A percentile compares a stretch with the other conserved stretches of the same genome.
phyloP scores from a whole-genome alignment of 2,113 vertebrate genomes.

The Cyanocitta stelleri region DNA sequence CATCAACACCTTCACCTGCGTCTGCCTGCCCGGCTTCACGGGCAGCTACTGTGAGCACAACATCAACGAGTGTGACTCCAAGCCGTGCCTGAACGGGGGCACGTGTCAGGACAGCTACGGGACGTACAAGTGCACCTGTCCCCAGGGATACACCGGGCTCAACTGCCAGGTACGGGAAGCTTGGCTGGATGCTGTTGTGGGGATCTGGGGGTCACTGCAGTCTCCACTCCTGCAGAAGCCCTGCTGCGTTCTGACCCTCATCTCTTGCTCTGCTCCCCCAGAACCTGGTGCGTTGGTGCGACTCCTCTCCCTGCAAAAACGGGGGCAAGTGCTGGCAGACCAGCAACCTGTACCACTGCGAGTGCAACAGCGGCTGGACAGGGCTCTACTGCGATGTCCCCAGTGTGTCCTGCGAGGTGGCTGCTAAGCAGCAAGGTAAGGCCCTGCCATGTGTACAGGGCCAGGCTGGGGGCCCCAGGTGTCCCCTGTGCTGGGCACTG shows the following conservation, averaged over 20 bases:
- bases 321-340: constrained; percentile 90
- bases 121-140: constrained; percentile 91
- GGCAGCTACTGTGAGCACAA: constrained; percentile 96
- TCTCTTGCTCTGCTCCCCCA: constrained; percentile 15
- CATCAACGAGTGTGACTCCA: constrained; percentile 93
- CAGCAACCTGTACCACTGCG: constrained; percentile 83
- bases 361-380: constrained; percentile 88
- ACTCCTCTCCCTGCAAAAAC: constrained; percentile 91
- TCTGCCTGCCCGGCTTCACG: constrained; percentile 88
- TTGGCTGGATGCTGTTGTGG: background rate
- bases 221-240: background rate
- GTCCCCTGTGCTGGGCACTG: background rate
- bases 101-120: constrained; percentile 96
- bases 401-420: constrained; percentile 93
- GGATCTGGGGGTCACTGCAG: background rate
- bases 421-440: constrained; percentile 87
- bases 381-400: constrained; percentile 93
- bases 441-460: background rate
- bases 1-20: constrained; percentile 91
- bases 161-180: constrained; percentile 86
- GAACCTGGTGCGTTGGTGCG: constrained; percentile 92
- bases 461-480: background rate
- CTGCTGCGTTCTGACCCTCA: background rate
- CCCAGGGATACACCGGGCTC: constrained; percentile 89
- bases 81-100: constrained; percentile 89